These are phyloP conservation scores for Epizoanthus scotinus DNA, from an alignment of 92 coral and sea anemone species.

Conservation along the genomic window DNA sequence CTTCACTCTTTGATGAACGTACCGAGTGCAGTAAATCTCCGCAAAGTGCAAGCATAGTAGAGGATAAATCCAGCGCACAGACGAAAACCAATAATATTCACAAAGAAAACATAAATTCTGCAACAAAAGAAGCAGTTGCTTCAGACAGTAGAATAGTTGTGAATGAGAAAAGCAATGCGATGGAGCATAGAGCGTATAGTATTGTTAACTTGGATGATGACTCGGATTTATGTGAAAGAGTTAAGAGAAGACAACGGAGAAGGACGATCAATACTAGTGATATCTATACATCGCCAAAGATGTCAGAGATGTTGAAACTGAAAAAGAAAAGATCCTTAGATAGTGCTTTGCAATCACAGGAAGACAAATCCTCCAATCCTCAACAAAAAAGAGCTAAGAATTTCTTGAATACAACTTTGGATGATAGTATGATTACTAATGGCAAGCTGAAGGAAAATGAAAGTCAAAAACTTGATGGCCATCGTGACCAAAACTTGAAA, in stretches of 20 bases:
- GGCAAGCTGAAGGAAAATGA: background rate
- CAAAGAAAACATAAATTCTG: background rate
- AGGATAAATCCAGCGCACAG: background rate
- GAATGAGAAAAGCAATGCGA: background rate
- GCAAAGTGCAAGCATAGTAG: background rate
- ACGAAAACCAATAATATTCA: background rate
- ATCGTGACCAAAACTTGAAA: background rate
- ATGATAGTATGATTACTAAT: background rate
- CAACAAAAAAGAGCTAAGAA: background rate
- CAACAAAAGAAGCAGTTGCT: background rate
- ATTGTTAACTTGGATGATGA: background rate
- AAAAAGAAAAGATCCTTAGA: constrained; percentile 28
- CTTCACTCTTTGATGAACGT: constrained; percentile 41
- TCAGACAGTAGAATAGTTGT: background rate
- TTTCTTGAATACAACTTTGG: background rate
- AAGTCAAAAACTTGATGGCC: background rate
- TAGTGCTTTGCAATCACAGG: background rate
- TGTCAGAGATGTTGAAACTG: background rate
- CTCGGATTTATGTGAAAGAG: constrained; percentile 53
- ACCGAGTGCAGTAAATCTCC: background rate
- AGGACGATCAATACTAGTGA: background rate
- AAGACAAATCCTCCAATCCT: background rate
- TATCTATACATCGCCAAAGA: constrained; percentile 10
- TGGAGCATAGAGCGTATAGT: background rate
- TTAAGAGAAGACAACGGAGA: constrained; percentile 49